Evolutionary conservation across 30 jellyfish, hydroid and myxozoan genomes (phyloP), one percentile per base, ranked within the genome.

Genomic region (Aurelia sp.): DNA sequence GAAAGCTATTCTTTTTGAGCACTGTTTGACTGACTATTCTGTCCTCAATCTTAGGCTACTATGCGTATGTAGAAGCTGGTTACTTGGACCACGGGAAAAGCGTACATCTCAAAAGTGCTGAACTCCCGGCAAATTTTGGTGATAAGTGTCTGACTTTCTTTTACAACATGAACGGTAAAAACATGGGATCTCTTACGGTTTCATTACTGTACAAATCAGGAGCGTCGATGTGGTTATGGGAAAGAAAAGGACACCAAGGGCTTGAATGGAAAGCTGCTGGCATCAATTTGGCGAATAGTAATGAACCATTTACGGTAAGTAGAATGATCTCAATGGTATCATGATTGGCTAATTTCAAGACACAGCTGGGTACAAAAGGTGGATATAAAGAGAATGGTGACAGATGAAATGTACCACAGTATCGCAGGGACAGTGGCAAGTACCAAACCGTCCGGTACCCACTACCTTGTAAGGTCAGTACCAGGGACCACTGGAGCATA

Each of bases 151-250:
- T 91, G 87, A 70, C 74, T 6, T 91, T 91, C 86, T 91, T 22
- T 74, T 91, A 91, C 82, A 83, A 76, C 55, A 84, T 91, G 96
- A 91, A 84, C 37, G 98, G 98, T 6, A 91, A 91, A 65, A 69
- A 60, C 57, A 85, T 91, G 68, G 93, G 85, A 16, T 50, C 70
- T 12, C 77, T 91, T 11, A 60, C 27, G 20, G 81, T 79, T 31
- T 58, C 41, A 11, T 10, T 72, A 59, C 44, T 21, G 40, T 68
- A 19, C 80, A 52, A 76, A 12, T 75, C 89, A 6, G 89, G 96
- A 11, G 17, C 85, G 7, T 48, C 89, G n/a, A 86, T 76, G 74
- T 68, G 84, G 86, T 16, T 71, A 8, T 91, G 98, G 98, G 82
- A 85, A 20, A 85, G 74, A 47, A 72, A 60, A 35, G 94, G 93